Evolutionary conservation across 2,888 invertebrate genomes (phyloP), one percentile per base, ranked within the genome.

Genomic region (Dyspetes luteomarginatus): DNA sequence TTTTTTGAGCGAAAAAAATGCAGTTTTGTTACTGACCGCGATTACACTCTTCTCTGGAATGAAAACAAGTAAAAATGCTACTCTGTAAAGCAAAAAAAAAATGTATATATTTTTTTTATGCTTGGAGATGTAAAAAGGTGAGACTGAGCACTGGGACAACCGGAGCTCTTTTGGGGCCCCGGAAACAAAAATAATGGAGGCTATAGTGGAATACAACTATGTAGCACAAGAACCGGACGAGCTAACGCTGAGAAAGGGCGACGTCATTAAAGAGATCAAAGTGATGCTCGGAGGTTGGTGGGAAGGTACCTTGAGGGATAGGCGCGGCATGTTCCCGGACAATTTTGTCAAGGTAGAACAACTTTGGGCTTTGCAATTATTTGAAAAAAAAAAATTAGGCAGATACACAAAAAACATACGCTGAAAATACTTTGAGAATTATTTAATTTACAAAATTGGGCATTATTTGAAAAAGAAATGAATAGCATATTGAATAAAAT

Each of bases 281-380:
- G 94, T 95, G 86, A 94, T 96, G 88, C 94, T 95, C 28, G 97
- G 96, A 73, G 98, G 98, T 80, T 98, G 98, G 98, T 97, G 97
- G 96, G 95, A 97, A 91, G 98, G 98, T n/a, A 95, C 95, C 78
- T 93, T 98, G 71, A 93, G 93, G 78, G 97, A 97, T 78, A 95
- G 95, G 88, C 94, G 94, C 81, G 98, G 98, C 87, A 95, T 98
- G 94, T 98, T 98, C 93, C 98, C 98, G 2, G 98, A 98, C 91
- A 98, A 97, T 92, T 98, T 97, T 93, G 98, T 98, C 19, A 95
- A 95, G 85, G 93, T 96, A 83, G 90, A 78, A 74, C n/a, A n/a
- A n/a, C n/a, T n/a, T n/a, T 80, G 75, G 74, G 58, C 58, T 58
- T 79, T 80, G 79, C 65, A 43, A 36, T 78, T 55, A 75, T 12